Percentiles rank a stretch among this genome's conserved stretches.
These are phyloP conservation scores for Distichodus sexfasciatus DNA, from an alignment of 2,797 vertebrate genomes.

Conservation along the genomic window DNA sequence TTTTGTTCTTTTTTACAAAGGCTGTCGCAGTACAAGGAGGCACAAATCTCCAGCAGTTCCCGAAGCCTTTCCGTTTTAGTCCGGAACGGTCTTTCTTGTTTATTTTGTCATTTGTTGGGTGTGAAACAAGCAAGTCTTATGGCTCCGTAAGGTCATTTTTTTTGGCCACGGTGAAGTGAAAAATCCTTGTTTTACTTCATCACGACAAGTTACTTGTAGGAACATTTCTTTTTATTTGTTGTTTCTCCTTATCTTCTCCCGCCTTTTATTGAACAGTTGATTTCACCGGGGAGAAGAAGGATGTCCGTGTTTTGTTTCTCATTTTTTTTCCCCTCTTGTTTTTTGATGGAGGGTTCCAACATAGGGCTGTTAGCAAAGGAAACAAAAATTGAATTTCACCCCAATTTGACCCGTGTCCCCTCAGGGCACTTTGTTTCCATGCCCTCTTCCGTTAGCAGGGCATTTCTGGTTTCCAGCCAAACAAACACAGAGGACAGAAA, in stretches of 20 bases:
- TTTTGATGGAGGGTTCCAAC: conserved; percentile 57
- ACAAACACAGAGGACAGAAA: conserved; percentile 71
- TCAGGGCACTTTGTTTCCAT: conserved; percentile 38
- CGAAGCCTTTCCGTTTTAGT: conserved; percentile 17
- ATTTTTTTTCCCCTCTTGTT: too few species aligned
- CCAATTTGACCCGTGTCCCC: conserved; percentile 57
- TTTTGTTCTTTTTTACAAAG: conserved; percentile 67
- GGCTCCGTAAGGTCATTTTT: conserved; percentile 47
- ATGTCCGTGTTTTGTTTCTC: conserved; percentile 41
- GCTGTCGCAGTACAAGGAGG: conserved; percentile 63
- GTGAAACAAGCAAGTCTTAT: conserved; percentile 45
- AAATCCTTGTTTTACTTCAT: conserved; percentile 35
- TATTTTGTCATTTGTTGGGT: conserved; percentile 56
- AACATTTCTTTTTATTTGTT: conserved; percentile 10
- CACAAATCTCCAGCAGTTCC: conserved; percentile 45
- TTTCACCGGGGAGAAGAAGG: conserved; percentile 51
- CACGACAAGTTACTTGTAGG: conserved; percentile 45
- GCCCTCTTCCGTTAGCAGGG: conserved; percentile 57
- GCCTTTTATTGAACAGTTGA: conserved; percentile 35
- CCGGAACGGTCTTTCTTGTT: conserved; percentile 56
- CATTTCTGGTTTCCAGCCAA: conserved; percentile 67
- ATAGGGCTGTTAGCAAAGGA: conserved; percentile 55
- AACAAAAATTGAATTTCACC: conserved; percentile 55
- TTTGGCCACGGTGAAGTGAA: conserved; percentile 47
- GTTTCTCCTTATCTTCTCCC: conserved; percentile 24